Evolutionary conservation across 1,140 invertebrate species (phyloP).

Genomic region (Nasonia vitripennis): DNA sequence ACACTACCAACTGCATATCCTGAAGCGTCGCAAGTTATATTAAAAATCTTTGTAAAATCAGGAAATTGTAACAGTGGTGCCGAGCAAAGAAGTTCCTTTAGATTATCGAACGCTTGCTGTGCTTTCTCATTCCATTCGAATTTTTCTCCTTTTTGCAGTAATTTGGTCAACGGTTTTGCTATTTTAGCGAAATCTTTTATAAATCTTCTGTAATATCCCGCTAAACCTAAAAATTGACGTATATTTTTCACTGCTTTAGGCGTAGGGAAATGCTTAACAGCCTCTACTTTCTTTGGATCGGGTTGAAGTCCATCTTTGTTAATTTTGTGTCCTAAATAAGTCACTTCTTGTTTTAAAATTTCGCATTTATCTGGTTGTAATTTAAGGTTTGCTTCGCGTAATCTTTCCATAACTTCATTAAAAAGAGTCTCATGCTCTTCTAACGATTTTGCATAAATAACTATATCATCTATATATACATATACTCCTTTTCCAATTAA

Average conservation of each 20-base stretch:
- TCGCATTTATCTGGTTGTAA: conserved; percentile 29
- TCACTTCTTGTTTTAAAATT: background rate
- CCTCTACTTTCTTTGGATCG: conserved; percentile 2
- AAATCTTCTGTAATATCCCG: conserved; percentile 27
- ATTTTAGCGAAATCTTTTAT: conserved; percentile 17
- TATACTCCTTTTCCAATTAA: conserved; percentile 48
- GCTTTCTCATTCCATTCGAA: background rate
- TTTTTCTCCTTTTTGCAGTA: background rate
- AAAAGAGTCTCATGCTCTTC: conserved; percentile 37
- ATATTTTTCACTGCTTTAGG: conserved; percentile 15
- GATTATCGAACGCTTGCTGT: background rate
- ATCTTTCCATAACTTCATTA: background rate
- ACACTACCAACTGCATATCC: too few species aligned
- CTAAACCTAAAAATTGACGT: conserved; percentile 24
- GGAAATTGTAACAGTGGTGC: conserved; percentile 64
- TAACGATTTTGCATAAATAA: background rate
- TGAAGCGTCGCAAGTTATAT: conserved; percentile 69
- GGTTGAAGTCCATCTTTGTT: conserved; percentile 8
- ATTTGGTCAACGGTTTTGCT: background rate
- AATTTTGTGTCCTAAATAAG: conserved; percentile 35
- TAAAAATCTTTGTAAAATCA: conserved; percentile 64
- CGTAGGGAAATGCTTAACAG: background rate
- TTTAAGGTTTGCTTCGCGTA: background rate
- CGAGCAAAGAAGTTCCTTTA: background rate
- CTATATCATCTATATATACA: too few species aligned